Conservation (phyloP, 2,888 invertebrate genomes). For the Lissocephala sabroskyi region DNA sequence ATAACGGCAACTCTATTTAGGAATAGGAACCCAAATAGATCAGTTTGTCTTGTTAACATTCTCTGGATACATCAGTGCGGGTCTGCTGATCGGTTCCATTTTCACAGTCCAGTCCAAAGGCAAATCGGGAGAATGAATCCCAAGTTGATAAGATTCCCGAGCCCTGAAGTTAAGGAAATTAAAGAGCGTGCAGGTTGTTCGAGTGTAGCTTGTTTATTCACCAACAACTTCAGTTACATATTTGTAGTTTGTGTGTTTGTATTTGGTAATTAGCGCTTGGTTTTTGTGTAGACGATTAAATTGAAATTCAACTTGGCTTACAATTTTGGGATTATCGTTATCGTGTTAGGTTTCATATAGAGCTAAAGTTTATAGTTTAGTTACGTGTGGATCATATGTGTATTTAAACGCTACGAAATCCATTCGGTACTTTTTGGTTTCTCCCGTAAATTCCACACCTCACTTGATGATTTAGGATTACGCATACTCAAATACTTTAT, state of each 20-base stretch:
- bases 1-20: too few relatives aligned
- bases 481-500: too few relatives aligned
- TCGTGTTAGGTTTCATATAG: neutral
- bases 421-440: conserved; percentile 6
- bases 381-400: neutral
- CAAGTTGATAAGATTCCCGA: neutral
- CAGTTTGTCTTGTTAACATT: too few relatives aligned
- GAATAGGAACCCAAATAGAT: too few relatives aligned
- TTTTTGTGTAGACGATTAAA: conserved; percentile 13
- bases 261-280: conserved; percentile 23
- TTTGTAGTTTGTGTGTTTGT: conserved; percentile 25
- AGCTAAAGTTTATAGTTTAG: too few relatives aligned
- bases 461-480: neutral
- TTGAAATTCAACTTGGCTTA: neutral
- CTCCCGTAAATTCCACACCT: conserved; percentile 7
- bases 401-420: neutral
- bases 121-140: neutral
- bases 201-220: conserved; percentile 57
- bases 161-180: neutral
- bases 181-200: conserved; percentile 15
- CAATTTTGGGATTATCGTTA: neutral
- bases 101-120: neutral
- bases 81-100: neutral
- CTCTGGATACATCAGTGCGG: too few relatives aligned
- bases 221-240: conserved; percentile 63